phyloP scores from a whole-genome alignment of 2,888 invertebrate genomes.

The Leptopterna dolabrata region DNA sequence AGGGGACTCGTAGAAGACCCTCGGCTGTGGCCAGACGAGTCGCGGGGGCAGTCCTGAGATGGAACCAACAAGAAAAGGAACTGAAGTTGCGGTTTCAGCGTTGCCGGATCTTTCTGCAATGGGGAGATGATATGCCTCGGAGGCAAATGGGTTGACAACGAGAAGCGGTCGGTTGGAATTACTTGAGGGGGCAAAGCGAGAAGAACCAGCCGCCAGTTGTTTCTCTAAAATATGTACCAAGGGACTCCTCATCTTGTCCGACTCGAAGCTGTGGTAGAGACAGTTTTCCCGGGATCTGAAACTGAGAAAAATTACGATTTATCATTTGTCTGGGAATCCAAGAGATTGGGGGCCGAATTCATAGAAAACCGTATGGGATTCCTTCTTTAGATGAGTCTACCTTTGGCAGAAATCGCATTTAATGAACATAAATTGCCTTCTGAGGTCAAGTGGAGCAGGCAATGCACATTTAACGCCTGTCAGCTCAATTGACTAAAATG shows the following conservation, averaged over 20 bases:
- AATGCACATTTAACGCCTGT: too few species aligned
- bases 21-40: not conserved
- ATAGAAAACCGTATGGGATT: too few species aligned
- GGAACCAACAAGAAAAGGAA: constrained; percentile 40
- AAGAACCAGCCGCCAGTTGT: not conserved
- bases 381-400: too few species aligned
- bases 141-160: constrained; percentile 20
- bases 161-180: not conserved
- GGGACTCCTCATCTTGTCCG: not conserved
- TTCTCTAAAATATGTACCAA: not conserved
- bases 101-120: constrained; percentile 29
- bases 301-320: not conserved
- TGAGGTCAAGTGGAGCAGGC: too few species aligned
- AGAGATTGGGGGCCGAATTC: too few species aligned
- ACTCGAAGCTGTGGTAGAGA: not conserved
- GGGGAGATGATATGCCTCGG: not conserved
- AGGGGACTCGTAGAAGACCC: constrained; percentile 5
- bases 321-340: too few species aligned
- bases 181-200: constrained; percentile 64
- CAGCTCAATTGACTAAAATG: too few species aligned
- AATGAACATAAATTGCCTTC: too few species aligned
- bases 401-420: too few species aligned
- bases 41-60: constrained; percentile 8
- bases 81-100: constrained; percentile 35
- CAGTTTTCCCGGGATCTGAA: not conserved